Base-by-base conservation (phyloP, 2,797 vertebrate genomes). In the Fundulus diaphanus region DNA sequence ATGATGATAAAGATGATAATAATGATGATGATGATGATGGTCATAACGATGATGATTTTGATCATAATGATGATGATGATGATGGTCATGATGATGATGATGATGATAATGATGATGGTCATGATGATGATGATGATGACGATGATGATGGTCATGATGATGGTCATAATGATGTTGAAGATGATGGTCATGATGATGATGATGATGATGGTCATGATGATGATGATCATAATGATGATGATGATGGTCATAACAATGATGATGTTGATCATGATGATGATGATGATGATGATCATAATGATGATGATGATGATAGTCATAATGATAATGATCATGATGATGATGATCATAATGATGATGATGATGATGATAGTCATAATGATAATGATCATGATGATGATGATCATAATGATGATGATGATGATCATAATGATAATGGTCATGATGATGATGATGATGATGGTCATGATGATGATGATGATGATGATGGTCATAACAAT, bases 11-110 rank as follows among this genome's bases (percentile, higher is more conserved):
- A n/a, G n/a, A n/a, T n/a, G n/a, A n/a, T n/a, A n/a, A n/a, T n/a
- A n/a, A 31, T 68, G 42, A 48, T 68, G 46, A 70, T n/a, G 68
- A 77, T 18, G 72, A 66, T n/a, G n/a, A n/a, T n/a, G n/a, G n/a
- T n/a, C n/a, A n/a, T n/a, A n/a, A n/a, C n/a, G n/a, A n/a, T n/a
- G n/a, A n/a, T n/a, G n/a, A n/a, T n/a, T n/a, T n/a, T n/a, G n/a
- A n/a, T n/a, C n/a, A n/a, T n/a, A n/a, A n/a, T n/a, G n/a, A n/a
- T n/a, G n/a, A n/a, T n/a, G n/a, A n/a, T 31, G 29, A 27, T 27
- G 52, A 27, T 56, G 65, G 29, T 37, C 37, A 31, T 68, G 42
- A 48, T 68, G 46, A 70, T n/a, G 68, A 77, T 18, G 72, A 66
- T n/a, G n/a, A n/a, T n/a, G n/a, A n/a, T n/a, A n/a, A n/a, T n/a